Percentiles rank a stretch among this genome's conserved stretches.
Conservation (phyloP, 1,140 invertebrate genomes). For the Arctopsyche grandis region DNA sequence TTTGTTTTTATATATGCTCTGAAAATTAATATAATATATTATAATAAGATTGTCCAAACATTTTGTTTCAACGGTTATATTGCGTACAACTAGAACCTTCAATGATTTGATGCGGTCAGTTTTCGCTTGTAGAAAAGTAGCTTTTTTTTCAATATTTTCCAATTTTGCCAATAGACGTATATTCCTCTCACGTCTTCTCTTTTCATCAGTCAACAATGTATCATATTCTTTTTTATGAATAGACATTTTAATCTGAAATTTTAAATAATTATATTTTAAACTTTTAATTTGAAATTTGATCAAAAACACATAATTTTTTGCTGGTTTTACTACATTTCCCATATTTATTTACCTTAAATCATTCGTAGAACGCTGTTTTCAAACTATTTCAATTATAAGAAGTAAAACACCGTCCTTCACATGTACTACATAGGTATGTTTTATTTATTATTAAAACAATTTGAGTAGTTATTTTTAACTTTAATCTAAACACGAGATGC, state of each 20-base stretch:
- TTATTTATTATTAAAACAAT: too few species aligned
- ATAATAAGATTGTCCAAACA: too few species aligned
- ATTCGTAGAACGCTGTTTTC: too few species aligned
- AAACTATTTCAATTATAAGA: too few species aligned
- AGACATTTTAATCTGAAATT: conserved; percentile 36
- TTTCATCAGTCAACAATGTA: conserved; percentile 40
- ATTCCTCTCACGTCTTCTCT: conserved; percentile 49
- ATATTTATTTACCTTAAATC: too few species aligned
- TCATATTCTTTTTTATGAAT: conserved; percentile 45
- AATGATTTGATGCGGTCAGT: conserved; percentile 52
- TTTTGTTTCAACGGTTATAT: too few species aligned
- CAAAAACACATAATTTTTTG: too few species aligned
- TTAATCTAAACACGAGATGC: not conserved
- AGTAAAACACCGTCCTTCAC: too few species aligned
- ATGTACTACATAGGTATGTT: too few species aligned
- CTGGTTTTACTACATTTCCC: too few species aligned
- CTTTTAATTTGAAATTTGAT: not conserved
- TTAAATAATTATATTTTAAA: not conserved
- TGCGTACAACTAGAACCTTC: conserved; percentile 32
- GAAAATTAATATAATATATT: conserved; percentile 16
- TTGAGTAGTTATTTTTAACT: not conserved
- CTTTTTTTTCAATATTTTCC: conserved; percentile 53
- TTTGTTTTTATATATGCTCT: conserved; percentile 50
- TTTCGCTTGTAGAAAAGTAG: conserved; percentile 52
- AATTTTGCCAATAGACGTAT: conserved; percentile 45